Base-by-base conservation (phyloP, 1,140 invertebrate species). In the Drosophila gunungcola region DNA sequence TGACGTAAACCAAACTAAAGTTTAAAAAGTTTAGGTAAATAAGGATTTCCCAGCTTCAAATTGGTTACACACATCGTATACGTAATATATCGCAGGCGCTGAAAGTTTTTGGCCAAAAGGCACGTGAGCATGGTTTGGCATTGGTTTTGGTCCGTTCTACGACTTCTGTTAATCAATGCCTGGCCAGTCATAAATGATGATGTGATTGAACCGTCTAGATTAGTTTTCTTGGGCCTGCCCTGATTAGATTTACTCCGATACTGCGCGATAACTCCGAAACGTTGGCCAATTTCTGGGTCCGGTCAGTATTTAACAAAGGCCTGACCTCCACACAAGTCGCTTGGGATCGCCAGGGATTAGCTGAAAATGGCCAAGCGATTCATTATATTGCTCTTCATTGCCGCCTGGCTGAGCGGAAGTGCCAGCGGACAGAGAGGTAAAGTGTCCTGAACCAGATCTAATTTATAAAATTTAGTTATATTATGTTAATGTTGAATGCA, bases 221-320 rank as follows among this genome's bases (percentile, higher is more conserved):
- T 82, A 79, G 46, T 45, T 45, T 25, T 21, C 54, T 56, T 62
- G 41, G 36, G 36, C 36, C 10, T 38, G 36, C 36, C 9, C 78
- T 69, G 83, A 86, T 86, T 88, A 86, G 83, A 86, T 88, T 86
- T 68, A 52, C 12, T 56, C 13, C 13, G 58, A 36, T 51, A 62
- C 10, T 12, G 6, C 2, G 5, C 52, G 79, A 85, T 78, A 78
- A 45, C 53, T 52, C 34, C 3, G 5, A 7, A n/a, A 7, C 16
- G 25, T 56, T 58, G 45, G 39, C 21, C 58, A 64, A 11, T 34
- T 25, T 4, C 1, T 29, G n/a, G 4, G 36, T 46, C 11, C 13
- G 39, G 48, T 42, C 43, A 58, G 21, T 86, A 46, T 64, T 72
- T 11, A 63, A 49, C 42, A 52, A 77, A 63, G 45, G 29, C 60